Base-by-base conservation (phyloP, 2,888 invertebrate species). In the Zeuzera pyrina region DNA sequence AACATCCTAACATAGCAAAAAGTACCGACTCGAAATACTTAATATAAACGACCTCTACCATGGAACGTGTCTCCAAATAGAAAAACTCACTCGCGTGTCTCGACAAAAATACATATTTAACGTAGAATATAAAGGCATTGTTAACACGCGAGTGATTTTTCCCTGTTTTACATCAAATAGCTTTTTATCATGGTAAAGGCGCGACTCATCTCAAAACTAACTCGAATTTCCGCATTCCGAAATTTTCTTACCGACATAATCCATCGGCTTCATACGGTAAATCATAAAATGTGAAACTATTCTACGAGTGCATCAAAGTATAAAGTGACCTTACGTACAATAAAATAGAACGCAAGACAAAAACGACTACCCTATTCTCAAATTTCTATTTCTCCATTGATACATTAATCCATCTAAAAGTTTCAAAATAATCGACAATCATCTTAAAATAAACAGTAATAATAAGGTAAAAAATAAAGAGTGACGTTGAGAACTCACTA, bases 281-380 rank as follows among this genome's bases (percentile, higher is more conserved):
- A 70, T 61, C 59, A 71, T 69, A 76, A 67, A n/a, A 47, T 45
- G 51, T 64, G 57, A 52, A 60, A 61, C 64, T 77, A 76, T 58
- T 57, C 74, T 78, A 78, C 60, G 62, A 59, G 78, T 74, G 77
- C 78, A 67, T 68, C 61, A 79, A 77, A 77, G 59, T 69, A 79
- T 76, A 71, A 66, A 56, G 76, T 79, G 76, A 71, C 63, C 71
- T 71, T 77, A 72, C 78, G 69, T 70, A 74, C 66, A 64, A 65
- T 68, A 57, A 63, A 63, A 58, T n/a, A 62, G 58, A 81, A 79
- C 78, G 72, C 59, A 76, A 71, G 68, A 65, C 57, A 58, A 66
- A 60, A 56, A 47, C 59, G 73, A 68, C 68, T 70, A 68, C 65
- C 61, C 78, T 79, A 78, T 66, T 68, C 70, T 73, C 76, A 76